phyloP scores from a whole-genome alignment of 2,113 vertebrate genomes.

The Arizona elegans region DNA sequence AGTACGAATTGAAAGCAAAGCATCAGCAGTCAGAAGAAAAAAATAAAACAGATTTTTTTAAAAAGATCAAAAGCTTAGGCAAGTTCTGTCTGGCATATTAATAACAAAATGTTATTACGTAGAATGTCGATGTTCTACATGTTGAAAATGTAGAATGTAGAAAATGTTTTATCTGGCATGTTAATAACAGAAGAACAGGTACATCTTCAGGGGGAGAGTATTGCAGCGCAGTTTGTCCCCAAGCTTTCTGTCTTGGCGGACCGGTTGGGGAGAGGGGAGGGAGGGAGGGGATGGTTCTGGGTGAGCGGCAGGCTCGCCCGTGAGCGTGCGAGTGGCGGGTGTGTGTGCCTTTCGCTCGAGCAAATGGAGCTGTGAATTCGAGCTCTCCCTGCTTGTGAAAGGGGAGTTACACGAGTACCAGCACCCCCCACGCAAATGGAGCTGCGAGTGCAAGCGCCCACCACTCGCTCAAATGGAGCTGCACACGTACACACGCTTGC shows the following conservation, averaged over 20 bases:
- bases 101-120: not conserved
- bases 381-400: not conserved
- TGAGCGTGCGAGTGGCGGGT: not conserved
- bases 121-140: not conserved
- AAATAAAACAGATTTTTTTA: not conserved
- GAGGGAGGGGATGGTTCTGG: not conserved
- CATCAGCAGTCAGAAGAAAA: not conserved
- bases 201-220: not conserved
- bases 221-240: not conserved
- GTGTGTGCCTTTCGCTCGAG: rapidly evolving
- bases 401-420: not conserved
- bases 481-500: not conserved
- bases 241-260: not conserved
- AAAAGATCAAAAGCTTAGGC: not conserved
- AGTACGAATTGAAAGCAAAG: not conserved
- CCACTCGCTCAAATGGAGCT: not conserved
- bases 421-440: not conserved
- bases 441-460: not conserved
- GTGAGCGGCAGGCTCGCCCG: not conserved
- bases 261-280: too few relatives aligned
- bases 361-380: not conserved
- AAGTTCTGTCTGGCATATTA: not conserved
- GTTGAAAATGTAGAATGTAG: not conserved
- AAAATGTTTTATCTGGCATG: not conserved
- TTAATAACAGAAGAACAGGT: not conserved